Percentiles rank a stretch among this genome's conserved stretches.
Conservation (phyloP, 2,113 vertebrate species). For the Arothron firmamentum region DNA sequence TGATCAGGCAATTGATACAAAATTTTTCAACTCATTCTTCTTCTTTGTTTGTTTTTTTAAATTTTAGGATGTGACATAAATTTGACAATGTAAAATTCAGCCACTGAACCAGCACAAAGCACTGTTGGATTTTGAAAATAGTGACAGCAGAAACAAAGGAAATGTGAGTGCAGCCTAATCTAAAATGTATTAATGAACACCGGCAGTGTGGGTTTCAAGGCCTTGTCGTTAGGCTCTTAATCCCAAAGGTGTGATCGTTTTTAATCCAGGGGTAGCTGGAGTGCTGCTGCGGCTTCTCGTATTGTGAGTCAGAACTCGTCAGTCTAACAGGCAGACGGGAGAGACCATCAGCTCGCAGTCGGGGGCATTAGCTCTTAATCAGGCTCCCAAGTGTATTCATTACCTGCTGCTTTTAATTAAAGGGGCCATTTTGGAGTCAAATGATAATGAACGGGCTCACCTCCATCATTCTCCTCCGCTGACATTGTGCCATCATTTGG, state of each 20-base stretch:
- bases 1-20: no score
- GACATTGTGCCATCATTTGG: background rate
- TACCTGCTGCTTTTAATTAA: slow-evolving; percentile 68
- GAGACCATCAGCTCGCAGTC: slow-evolving; percentile 49
- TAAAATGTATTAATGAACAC: slow-evolving; percentile 1
- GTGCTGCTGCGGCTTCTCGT: slow-evolving; percentile 4
- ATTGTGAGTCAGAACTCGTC: slow-evolving; percentile 14
- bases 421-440: slow-evolving; percentile 56
- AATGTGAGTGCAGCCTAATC: background rate
- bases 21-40: no score
- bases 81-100: no score
- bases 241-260: slow-evolving; percentile 2
- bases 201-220: background rate
- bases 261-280: slow-evolving; percentile 5
- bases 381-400: slow-evolving; percentile 60
- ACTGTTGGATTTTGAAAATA: background rate
- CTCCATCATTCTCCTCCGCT: slow-evolving; percentile 12
- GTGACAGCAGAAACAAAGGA: background rate
- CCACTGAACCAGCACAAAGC: background rate
- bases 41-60: no score
- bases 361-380: slow-evolving; percentile 62
- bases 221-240: background rate
- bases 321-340: slow-evolving; percentile 29
- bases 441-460: slow-evolving; percentile 50
- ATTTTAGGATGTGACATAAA: no score